Evolutionary conservation across 2,888 invertebrate genomes (phyloP), one percentile per base, ranked within the genome.

Genomic region (Apantesis nais): DNA sequence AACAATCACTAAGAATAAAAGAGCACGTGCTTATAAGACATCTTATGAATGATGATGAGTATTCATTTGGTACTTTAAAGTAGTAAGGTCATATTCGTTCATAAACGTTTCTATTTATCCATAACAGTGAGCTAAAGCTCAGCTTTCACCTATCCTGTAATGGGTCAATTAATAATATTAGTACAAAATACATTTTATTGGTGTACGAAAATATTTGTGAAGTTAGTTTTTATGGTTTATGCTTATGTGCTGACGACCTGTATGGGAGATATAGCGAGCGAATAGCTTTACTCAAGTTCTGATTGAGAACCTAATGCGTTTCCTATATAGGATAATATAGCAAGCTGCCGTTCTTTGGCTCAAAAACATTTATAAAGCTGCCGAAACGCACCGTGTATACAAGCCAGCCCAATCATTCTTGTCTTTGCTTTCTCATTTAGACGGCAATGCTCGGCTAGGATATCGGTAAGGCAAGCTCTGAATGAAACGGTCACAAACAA

Each of bases 311-410:
- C 25, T 92, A 91, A 93, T 92, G 90, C 89, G 88, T 90, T 92
- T 87, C 89, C 91, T 88, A 93, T 94, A 94, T 93, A 92, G 92
- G 92, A 92, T 93, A 93, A 93, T n/a, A n/a, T 93, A 89, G 90
- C 90, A 88, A 86, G 85, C 86, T 87, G 69, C 72, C 85, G 85
- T 78, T 75, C 81, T 79, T 83, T 86, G 87, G 88, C 86, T 92
- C 89, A 90, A 91, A 93, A 94, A 93, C 7, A 93, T 93, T 92
- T 93, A 91, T 92, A 92, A 93, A 93, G 90, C 91, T 89, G 87
- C 86, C 86, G 90, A 92, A 92, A 89, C 88, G 88, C 89, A 83
- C 83, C 88, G 86, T 91, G 93, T 93, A 93, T 92, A 93, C 92
- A 93, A 85, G 84, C 88, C 83, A 79, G 11, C n/a, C n/a, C 48